A percentile compares a stretch with the other conserved stretches of the same genome.
Conservation (phyloP, 2,888 invertebrate species). For the Macaria notata region DNA sequence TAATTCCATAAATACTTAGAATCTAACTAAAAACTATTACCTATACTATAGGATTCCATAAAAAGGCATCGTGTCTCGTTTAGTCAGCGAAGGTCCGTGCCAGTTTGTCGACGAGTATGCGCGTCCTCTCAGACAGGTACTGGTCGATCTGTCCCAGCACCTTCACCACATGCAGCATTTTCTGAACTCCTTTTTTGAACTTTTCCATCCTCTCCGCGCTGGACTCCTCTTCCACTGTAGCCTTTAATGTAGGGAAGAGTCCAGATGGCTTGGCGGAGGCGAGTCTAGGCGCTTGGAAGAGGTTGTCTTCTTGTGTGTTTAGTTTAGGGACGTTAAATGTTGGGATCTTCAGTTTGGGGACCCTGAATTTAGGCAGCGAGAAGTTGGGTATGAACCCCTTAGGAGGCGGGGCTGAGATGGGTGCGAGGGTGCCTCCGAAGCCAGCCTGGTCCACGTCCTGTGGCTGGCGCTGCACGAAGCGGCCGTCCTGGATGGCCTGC, state of each 20-base stretch:
- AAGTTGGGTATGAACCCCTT: conserved; percentile 53
- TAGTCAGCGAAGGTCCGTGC: conserved; percentile 65
- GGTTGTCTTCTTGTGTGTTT: conserved; percentile 37
- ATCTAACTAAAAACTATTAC: too few species aligned
- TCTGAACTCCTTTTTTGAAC: conserved; percentile 71
- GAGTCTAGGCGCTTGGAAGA: conserved; percentile 50
- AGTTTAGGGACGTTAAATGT: conserved; percentile 55
- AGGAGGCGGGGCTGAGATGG: conserved; percentile 58
- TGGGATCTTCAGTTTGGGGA: conserved; percentile 51
- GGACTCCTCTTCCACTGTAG: conserved; percentile 51
- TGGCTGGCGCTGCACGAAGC: conserved; percentile 52
- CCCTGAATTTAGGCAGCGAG: conserved; percentile 41
- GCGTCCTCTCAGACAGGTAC: conserved; percentile 67
- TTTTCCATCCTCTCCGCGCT: conserved; percentile 70
- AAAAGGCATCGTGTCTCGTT: conserved; percentile 13
- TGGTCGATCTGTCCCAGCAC: conserved; percentile 69
- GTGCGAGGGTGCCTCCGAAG: conserved; percentile 53
- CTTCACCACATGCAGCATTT: conserved; percentile 70
- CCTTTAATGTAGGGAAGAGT: conserved; percentile 42
- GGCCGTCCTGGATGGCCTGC: conserved; percentile 62
- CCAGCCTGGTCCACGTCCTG: conserved; percentile 55
- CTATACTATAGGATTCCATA: too few species aligned
- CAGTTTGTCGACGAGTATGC: conserved; percentile 68
- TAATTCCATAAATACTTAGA: too few species aligned
- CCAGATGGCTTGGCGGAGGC: conserved; percentile 44